A percentile compares a stretch with the other conserved stretches of the same genome.
Evolutionary conservation across 2,113 vertebrate genomes (phyloP).

Genomic region (Xenopus tropicalis): UCB_Xtro_10.0 CM004450.2:50436001-50436500

Average conservation of each 20-base stretch:
- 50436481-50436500: too few species aligned
- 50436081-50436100: too few species aligned
- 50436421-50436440: background rate
- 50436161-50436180: slow-evolving; percentile 60
- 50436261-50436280: slow-evolving; percentile 83
- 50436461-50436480: too few species aligned
- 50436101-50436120: too few species aligned
- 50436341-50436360: slow-evolving; percentile 87
- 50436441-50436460: too few species aligned
- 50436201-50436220: slow-evolving; percentile 80
- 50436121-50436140: too few species aligned
- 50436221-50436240: slow-evolving; percentile 88
- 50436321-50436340: slow-evolving; percentile 82
- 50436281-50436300: slow-evolving; percentile 89
- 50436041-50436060: too few species aligned
- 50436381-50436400: background rate
- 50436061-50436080: too few species aligned
- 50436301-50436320: slow-evolving; percentile 85
- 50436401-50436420: background rate
- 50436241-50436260: slow-evolving; percentile 90
- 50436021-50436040: too few species aligned
- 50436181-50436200: slow-evolving; percentile 81
- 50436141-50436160: background rate
- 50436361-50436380: slow-evolving; percentile 56
- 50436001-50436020: too few species aligned